These are phyloP conservation scores for Proteles cristata DNA, from an alignment of 2,113 vertebrate species.

Conservation along the genomic window DNA sequence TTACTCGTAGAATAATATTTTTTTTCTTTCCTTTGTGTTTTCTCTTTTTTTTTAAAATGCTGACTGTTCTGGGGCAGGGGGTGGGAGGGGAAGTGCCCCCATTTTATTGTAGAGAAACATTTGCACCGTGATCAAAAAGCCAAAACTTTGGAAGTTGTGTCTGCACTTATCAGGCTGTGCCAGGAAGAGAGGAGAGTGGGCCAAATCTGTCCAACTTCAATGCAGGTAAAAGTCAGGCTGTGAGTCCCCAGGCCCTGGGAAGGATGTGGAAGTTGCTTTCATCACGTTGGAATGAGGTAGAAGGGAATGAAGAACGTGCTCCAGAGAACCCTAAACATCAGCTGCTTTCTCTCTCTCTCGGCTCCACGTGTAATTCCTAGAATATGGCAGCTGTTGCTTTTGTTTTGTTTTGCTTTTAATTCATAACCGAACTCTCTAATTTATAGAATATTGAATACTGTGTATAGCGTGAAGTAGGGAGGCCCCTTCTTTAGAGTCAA, in stretches of 20 bases:
- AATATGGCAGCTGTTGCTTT: neutral
- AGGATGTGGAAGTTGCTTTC: neutral
- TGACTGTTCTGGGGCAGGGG: neutral
- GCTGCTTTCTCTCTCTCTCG: neutral
- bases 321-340: neutral
- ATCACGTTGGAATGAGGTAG: neutral
- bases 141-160: neutral
- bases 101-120: neutral
- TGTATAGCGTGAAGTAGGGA: neutral
- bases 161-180: neutral
- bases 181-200: neutral
- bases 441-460: neutral
- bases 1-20: constrained; percentile 3
- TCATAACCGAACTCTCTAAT: neutral
- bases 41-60: neutral
- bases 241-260: neutral
- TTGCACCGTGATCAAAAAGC: neutral
- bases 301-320: neutral
- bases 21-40: neutral
- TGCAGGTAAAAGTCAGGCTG: neutral
- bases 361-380: neutral
- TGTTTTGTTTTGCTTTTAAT: constrained; percentile 51
- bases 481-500: neutral
- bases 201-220: neutral
- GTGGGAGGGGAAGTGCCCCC: no score